A percentile compares a stretch with the other conserved stretches of the same genome.
Evolutionary conservation across 2,888 invertebrate species (phyloP).

Genomic region (Trichopria drosophilae): DNA sequence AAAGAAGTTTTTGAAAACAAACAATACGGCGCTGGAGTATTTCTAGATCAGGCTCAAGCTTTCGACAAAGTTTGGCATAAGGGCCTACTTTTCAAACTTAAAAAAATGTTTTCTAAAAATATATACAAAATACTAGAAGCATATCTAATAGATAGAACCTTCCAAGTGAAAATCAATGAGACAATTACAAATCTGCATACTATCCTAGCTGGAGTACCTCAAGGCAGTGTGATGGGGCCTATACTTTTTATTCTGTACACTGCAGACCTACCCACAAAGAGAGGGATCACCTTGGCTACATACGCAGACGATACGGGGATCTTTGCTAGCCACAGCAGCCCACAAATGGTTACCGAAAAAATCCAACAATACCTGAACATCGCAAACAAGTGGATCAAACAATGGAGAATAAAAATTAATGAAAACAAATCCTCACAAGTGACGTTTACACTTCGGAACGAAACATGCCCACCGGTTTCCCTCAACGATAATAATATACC

Average conservation of each 20-base stretch:
- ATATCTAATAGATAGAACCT: too few species aligned
- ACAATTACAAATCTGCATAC: too few species aligned
- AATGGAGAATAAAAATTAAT: constrained; percentile 36
- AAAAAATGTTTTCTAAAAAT: not conserved
- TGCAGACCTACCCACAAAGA: constrained; percentile 24
- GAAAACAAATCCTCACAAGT: constrained; percentile 35
- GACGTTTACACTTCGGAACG: constrained; percentile 30
- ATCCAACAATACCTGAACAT: too few species aligned
- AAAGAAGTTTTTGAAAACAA: not conserved
- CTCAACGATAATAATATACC: too few species aligned
- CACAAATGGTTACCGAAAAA: too few species aligned
- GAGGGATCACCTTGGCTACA: constrained; percentile 22
- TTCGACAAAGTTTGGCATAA: not conserved
- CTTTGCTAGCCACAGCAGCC: too few species aligned
- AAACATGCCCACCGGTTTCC: too few species aligned
- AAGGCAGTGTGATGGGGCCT: constrained; percentile 32
- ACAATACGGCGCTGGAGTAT: not conserved
- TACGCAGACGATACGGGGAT: constrained; percentile 32
- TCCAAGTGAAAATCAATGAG: too few species aligned
- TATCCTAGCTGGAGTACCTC: constrained; percentile 17
- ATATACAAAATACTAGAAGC: not conserved
- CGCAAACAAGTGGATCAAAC: too few species aligned
- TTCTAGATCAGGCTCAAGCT: not conserved
- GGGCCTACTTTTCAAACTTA: not conserved
- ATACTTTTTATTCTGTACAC: constrained; percentile 29